Evolutionary conservation across 2,113 vertebrate genomes (phyloP), one percentile per base, ranked within the genome.

Genomic region (Turnix velox): DNA sequence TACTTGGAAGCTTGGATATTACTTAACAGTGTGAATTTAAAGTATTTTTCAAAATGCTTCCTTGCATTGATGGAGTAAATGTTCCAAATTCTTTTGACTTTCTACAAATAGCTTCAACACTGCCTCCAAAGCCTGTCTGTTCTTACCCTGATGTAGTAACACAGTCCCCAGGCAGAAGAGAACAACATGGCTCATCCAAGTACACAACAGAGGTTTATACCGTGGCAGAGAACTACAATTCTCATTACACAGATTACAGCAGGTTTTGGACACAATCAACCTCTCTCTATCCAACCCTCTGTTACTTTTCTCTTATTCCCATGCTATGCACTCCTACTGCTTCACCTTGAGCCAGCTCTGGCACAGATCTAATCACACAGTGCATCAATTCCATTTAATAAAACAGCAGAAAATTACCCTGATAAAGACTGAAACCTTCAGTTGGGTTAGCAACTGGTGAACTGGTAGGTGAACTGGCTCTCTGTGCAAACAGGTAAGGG

Each of bases 131-230:
- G 22, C 4, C n/a, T 59, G 11, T 10, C 11, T 58, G 11, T 28
- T 67, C 35, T 66, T 54, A 49, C 9, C 5, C 13, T 30, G 6
- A 0, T 42, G 12, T 35, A 51, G 28, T 19, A 48, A 65, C 19
- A 20, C 0, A 1, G 24, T 42, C 10, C 22, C 77, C 0, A 0
- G 14, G 19, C 31, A 78, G 57, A 51, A 79, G 35, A 59, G 6
- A 4, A 52, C 0, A 0, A 16, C 10, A 7, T 12, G 40, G 14
- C 31, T 49, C 30, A 24, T 7, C 33, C 9, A 30, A 61, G 22
- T 10, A 45, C 33, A 52, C 3, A 8, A 6, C 2, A 2, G 23
- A 84, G 86, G 9, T n/a, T 24, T 31, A 17, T 45, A 14, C 7
- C 17, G 14, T 10, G 6, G 23, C 13, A 68, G 30, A 59, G 11